These are phyloP conservation scores for Epistrophe grossulariae DNA, from an alignment of 2,888 invertebrate species.

Conservation along the genomic window DNA sequence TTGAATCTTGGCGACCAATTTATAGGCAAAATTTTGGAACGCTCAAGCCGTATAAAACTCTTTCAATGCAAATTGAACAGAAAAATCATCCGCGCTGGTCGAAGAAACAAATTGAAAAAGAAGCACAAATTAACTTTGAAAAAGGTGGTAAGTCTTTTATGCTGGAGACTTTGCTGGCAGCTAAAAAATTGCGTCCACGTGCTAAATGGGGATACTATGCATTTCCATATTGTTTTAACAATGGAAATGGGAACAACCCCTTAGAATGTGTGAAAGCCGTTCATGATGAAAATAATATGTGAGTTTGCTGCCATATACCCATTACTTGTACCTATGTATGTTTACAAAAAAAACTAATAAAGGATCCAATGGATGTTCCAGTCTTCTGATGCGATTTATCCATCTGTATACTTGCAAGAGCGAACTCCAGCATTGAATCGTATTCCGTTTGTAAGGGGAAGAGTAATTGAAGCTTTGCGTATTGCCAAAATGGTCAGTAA, in stretches of 20 bases:
- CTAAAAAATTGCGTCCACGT: conserved; percentile 49
- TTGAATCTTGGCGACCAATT: conserved; percentile 67
- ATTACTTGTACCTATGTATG: neutral
- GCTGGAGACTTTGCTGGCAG: conserved; percentile 43
- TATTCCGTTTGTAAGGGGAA: conserved; percentile 55
- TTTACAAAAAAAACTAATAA: conserved; percentile 41
- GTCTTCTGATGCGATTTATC: conserved; percentile 57
- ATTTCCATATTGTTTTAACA: conserved; percentile 66
- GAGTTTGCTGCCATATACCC: conserved; percentile 44
- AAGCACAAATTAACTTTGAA: conserved; percentile 58
- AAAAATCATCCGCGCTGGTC: conserved; percentile 51
- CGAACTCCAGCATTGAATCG: conserved; percentile 30
- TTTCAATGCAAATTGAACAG: conserved; percentile 69
- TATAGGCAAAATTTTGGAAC: conserved; percentile 67
- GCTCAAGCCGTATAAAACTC: conserved; percentile 53
- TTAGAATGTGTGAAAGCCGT: conserved; percentile 58
- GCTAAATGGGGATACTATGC: conserved; percentile 67
- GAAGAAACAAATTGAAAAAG: conserved; percentile 51
- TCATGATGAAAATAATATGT: conserved; percentile 61
- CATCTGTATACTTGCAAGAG: conserved; percentile 66
- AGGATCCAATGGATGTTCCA: conserved; percentile 72
- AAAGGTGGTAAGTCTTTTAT: conserved; percentile 51
- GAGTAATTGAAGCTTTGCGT: conserved; percentile 56
- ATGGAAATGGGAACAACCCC: conserved; percentile 28
- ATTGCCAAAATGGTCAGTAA: conserved; percentile 28